Conservation (phyloP, 2,113 vertebrate species). For the Tricholaema leucomelas region DNA sequence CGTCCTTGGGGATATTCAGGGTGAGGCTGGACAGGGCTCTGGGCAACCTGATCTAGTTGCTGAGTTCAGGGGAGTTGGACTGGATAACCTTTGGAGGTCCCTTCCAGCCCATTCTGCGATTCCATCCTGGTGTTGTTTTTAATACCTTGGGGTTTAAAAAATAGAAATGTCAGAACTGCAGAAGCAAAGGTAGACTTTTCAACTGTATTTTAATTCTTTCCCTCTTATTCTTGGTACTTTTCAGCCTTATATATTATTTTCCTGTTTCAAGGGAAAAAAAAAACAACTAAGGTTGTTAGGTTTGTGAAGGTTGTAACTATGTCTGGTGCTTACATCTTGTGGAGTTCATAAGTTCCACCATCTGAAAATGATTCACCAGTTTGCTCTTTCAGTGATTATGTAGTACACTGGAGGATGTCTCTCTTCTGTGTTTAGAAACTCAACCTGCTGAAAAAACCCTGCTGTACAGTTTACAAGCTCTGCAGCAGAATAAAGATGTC, state of each 20-base stretch:
- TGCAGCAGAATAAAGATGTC: not conserved
- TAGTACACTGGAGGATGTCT: not conserved
- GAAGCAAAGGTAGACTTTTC: not conserved
- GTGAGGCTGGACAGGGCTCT: too few species aligned
- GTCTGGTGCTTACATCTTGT: not conserved
- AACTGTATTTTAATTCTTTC: not conserved
- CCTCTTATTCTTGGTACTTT: not conserved
- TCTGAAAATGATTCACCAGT: not conserved
- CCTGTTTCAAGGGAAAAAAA: not conserved
- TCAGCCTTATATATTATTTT: not conserved
- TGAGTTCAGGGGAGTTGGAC: too few species aligned
- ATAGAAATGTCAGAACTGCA: not conserved
- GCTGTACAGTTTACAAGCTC: conserved; percentile 12
- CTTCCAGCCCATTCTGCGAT: too few species aligned
- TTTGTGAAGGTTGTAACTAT: not conserved
- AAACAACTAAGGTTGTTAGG: not conserved
- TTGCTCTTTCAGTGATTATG: not conserved
- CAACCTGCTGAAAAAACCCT: not conserved
- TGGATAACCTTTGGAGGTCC: too few species aligned
- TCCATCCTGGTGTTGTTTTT: not conserved
- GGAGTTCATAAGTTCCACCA: not conserved
- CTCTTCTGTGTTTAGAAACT: not conserved
- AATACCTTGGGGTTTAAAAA: not conserved
- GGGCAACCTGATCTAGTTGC: too few species aligned
- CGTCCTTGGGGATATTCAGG: too few species aligned